Percentiles rank a stretch among this genome's conserved stretches.
Conservation (phyloP, 2,113 vertebrate species). For the Periophthalmodon schlosseri region DNA sequence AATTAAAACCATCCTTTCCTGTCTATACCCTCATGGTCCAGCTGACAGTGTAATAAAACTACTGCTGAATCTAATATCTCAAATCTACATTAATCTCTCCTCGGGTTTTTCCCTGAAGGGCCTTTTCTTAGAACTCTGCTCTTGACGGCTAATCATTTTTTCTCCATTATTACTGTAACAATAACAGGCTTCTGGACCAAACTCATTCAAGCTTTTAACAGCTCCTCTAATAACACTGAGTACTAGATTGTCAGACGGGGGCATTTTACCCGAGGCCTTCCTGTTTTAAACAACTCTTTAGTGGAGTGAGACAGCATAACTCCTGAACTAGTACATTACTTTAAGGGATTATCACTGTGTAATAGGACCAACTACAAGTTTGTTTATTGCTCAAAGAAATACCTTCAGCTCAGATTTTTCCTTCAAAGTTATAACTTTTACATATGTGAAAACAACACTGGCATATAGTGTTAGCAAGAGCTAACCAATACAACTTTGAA, state of each 20-base stretch:
- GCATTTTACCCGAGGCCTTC: not conserved
- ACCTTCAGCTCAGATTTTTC: no score
- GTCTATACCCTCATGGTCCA: not conserved
- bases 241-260: not conserved
- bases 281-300: not conserved
- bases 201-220: not conserved
- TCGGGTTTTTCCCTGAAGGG: not conserved
- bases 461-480: no score
- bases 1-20: not conserved
- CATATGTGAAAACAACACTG: no score
- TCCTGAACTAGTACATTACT: no score
- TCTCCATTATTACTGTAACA: slow-evolving; percentile 4
- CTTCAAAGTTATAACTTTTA: no score
- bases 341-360: no score
- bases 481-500: no score
- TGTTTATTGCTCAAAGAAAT: no score
- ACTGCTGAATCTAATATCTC: slow-evolving; percentile 1
- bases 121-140: not conserved
- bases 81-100: slow-evolving; percentile 4
- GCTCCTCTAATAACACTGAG: not conserved
- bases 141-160: slow-evolving; percentile 2
- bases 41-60: slow-evolving; percentile 4
- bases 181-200: not conserved
- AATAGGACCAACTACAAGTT: no score
- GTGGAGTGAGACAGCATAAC: no score